Conservation (phyloP, 2,113 vertebrate species). For the Heterotilapia buettikoferi region DNA sequence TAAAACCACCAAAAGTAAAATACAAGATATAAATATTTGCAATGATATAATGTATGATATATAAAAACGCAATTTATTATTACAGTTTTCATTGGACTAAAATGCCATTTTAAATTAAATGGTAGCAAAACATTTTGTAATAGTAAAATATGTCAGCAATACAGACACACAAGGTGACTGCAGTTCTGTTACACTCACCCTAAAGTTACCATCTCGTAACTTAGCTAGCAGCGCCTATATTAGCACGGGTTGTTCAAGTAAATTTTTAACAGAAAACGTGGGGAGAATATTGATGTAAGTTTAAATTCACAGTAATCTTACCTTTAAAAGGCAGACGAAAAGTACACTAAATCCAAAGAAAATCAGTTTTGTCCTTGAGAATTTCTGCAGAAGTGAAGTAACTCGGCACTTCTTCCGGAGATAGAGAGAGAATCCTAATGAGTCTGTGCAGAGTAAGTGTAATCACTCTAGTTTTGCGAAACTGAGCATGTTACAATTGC, state of each 20-base stretch:
- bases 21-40: not conserved
- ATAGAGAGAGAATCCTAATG: not conserved
- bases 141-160: not conserved
- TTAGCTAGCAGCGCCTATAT: rapidly evolving
- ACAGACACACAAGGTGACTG: not conserved
- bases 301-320: not conserved
- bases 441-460: not conserved
- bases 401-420: not conserved
- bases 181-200: not conserved
- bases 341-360: not conserved
- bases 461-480: not conserved
- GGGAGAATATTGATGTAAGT: not conserved
- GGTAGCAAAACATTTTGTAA: not conserved
- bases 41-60: not conserved
- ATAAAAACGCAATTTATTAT: not conserved
- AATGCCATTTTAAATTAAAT: not conserved
- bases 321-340: not conserved
- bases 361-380: not conserved
- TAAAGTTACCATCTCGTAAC: not conserved
- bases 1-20: not conserved
- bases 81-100: not conserved
- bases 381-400: not conserved
- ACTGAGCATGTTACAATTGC: not conserved
- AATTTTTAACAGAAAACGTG: not conserved
- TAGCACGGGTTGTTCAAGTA: not conserved